A percentile compares a stretch with the other conserved stretches of the same genome.
Evolutionary conservation across 2,797 vertebrate genomes (phyloP).

Genomic region (Tinamus major): DNA sequence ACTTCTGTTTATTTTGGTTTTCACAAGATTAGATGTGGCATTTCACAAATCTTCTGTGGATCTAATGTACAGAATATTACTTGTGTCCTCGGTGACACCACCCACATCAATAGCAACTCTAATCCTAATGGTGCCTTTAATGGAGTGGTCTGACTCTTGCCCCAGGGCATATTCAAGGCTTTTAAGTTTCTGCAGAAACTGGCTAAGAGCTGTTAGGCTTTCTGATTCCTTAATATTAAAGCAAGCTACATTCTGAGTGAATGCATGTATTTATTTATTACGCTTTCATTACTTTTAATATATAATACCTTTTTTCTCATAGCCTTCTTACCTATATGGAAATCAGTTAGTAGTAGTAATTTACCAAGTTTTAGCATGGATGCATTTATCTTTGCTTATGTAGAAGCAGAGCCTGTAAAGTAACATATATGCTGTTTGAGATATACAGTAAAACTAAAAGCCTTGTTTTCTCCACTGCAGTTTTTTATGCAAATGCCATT

Average conservation of each 20-base stretch:
- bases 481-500: neutral
- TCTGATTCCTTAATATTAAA: conserved; percentile 29
- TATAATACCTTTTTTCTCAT: neutral
- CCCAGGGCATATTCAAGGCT: conserved; percentile 26
- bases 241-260: neutral
- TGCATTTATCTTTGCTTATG: neutral
- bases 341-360: neutral
- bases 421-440: too few species aligned
- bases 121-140: conserved; percentile 39
- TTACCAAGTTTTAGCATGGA: too few species aligned
- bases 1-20: conserved; percentile 63
- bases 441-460: neutral
- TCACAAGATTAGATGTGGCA: conserved; percentile 47
- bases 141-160: conserved; percentile 38
- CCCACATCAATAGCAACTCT: conserved; percentile 44
- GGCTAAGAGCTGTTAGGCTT: conserved; percentile 44
- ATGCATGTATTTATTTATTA: neutral
- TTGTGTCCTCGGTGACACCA: conserved; percentile 47
- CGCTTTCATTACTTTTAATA: neutral
- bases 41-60: conserved; percentile 64
- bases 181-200: conserved; percentile 38
- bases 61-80: conserved; percentile 24
- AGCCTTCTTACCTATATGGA: neutral
- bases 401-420: neutral
- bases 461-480: neutral